These are phyloP conservation scores for Anguilla anguilla DNA, from an alignment of 2,797 vertebrate species.

Conservation along the genomic window DNA sequence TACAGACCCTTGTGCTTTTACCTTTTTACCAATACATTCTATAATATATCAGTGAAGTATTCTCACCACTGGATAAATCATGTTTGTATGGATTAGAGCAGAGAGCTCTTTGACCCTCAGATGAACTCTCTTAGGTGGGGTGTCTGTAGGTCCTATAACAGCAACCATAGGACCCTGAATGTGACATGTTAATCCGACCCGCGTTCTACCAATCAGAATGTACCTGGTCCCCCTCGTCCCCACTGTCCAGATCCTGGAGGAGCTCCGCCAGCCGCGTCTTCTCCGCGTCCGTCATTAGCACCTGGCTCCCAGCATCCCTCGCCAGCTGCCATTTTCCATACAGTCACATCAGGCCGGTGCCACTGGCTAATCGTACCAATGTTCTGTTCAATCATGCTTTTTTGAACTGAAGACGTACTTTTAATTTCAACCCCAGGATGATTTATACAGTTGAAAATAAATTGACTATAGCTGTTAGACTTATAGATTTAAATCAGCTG, in stretches of 20 bases:
- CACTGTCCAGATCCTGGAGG: slow-evolving; percentile 73
- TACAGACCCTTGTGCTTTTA: background rate
- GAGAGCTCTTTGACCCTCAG: background rate
- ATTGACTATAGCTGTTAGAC: background rate
- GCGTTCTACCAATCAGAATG: slow-evolving; percentile 41
- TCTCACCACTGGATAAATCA: background rate
- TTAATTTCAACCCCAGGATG: background rate
- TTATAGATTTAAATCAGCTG: background rate
- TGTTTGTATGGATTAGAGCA: background rate
- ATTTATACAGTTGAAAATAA: background rate
- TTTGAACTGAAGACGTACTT: background rate
- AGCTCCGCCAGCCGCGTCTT: slow-evolving; percentile 80
- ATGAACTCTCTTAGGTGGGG: background rate
- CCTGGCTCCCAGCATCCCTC: slow-evolving; percentile 68
- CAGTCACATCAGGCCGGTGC: slow-evolving; percentile 9
- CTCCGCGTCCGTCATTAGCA: slow-evolving; percentile 78
- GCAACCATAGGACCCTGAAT: background rate
- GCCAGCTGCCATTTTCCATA: slow-evolving; percentile 73
- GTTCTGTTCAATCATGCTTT: background rate
- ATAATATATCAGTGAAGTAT: background rate
- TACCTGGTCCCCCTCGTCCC: slow-evolving; percentile 76
- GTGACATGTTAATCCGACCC: background rate
- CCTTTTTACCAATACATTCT: background rate
- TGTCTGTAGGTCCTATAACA: background rate
- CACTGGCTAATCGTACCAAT: background rate